phyloP scores from a whole-genome alignment of 2,797 vertebrate genomes.

The Muscicapa striata region DNA sequence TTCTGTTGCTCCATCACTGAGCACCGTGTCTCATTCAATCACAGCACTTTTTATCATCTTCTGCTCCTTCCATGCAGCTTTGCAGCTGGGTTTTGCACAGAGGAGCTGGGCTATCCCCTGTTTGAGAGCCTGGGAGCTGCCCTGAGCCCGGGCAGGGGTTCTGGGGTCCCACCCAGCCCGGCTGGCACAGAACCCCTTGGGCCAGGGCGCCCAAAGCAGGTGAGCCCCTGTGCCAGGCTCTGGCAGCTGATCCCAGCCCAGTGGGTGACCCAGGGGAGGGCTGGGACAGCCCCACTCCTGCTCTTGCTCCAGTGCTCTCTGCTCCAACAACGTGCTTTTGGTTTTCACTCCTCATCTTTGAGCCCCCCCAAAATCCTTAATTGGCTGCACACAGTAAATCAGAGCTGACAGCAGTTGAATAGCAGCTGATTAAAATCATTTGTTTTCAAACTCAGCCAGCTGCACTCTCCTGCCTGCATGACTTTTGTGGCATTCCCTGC shows the following conservation, averaged over 20 bases:
- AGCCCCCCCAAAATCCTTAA: conserved; percentile 67
- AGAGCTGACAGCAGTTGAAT: conserved; percentile 74
- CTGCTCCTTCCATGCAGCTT: background rate
- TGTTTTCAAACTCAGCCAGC: conserved; percentile 75
- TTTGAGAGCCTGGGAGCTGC: background rate
- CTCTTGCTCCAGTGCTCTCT: background rate
- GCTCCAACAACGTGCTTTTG: background rate
- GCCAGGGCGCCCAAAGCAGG: background rate
- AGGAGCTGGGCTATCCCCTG: background rate
- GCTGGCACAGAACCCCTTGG: background rate
- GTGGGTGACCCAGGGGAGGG: background rate
- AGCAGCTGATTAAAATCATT: conserved; percentile 80
- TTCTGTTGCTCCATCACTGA: rapidly evolving
- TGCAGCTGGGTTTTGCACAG: background rate
- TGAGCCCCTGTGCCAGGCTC: background rate
- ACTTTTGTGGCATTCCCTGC: conserved; percentile 49
- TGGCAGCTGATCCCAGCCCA: background rate
- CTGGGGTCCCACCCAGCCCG: background rate
- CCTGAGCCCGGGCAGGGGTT: rapidly evolving
- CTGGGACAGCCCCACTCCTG: background rate
- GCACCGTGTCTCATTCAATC: rapidly evolving
- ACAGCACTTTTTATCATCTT: background rate
- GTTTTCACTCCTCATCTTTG: conserved; percentile 60
- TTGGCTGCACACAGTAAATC: conserved; percentile 79
- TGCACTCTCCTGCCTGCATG: conserved; percentile 71